These are phyloP conservation scores for Adelges cooleyi DNA, from an alignment of 1,140 invertebrate genomes.

Conservation along the genomic window DNA sequence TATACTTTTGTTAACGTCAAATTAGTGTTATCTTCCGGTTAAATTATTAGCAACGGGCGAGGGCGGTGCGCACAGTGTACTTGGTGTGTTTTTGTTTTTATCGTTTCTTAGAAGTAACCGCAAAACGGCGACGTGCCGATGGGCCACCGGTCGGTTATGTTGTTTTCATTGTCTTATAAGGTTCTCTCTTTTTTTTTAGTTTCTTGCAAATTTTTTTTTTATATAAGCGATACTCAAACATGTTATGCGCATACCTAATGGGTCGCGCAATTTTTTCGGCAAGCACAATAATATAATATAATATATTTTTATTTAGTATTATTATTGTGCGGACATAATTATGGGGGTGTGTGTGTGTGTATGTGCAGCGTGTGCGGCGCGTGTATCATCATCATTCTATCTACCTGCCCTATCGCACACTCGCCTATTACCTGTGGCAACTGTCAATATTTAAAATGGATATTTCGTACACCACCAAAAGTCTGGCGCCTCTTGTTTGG, in stretches of 20 bases:
- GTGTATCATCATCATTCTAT: not conserved
- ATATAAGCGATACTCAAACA: too few relatives aligned
- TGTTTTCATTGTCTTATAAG: too few relatives aligned
- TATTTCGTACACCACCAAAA: constrained; percentile 23
- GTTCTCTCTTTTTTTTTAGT: too few relatives aligned
- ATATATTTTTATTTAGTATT: constrained; percentile 6
- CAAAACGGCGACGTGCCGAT: not conserved
- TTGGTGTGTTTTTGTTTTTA: not conserved
- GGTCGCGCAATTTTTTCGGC: not conserved
- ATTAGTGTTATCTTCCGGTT: too few relatives aligned
- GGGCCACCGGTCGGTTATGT: constrained; percentile 4
- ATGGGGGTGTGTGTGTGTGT: constrained; percentile 25
- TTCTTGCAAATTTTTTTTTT: too few relatives aligned
- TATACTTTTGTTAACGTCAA: too few relatives aligned
- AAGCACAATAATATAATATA: not conserved
- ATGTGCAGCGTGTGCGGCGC: too few relatives aligned
- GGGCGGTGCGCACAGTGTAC: too few relatives aligned
- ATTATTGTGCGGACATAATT: constrained; percentile 26
- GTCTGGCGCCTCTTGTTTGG: constrained; percentile 29
- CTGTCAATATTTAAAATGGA: constrained; percentile 29
- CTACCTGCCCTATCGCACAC: constrained; percentile 13
- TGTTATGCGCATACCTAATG: not conserved
- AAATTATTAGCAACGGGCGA: too few relatives aligned
- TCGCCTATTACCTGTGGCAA: constrained; percentile 18
- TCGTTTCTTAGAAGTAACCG: not conserved